Evolutionary conservation across 2,888 invertebrate species (phyloP), one percentile per base, ranked within the genome.

Genomic region (Heteropelma amictum): DNA sequence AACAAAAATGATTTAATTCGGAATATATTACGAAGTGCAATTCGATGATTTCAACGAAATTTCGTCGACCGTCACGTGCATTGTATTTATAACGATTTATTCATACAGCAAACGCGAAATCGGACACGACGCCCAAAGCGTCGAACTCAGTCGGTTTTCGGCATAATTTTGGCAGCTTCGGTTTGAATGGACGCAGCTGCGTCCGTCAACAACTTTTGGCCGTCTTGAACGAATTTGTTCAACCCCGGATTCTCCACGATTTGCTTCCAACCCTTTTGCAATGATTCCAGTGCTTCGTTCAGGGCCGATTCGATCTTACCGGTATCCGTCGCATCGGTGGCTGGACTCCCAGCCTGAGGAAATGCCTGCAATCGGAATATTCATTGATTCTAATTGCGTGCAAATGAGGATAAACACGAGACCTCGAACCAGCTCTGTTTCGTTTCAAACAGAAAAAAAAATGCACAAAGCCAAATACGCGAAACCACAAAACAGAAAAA

Each of bases 161-260:
- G 84, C 1, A 84, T 49, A 1, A 83, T 75, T 47, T 86, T 82
- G 8, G 80, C 73, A 0, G 79, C 77, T 58, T 81, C 77, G 17
- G 80, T 75, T 14, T 72, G 76, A 10, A 85, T 65, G 12, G 76
- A 75, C 5, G 81, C 78, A 2, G 80, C 80, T 28, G 82, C 76
- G 5, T 80, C 78, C 3, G 83, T 61, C 12, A 85, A 28, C 0
- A 79, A 63, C 0, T 77, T 65, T 45, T 80, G 78, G 5, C 81
- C 77, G 26, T 81, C 78, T 10, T 81, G 75, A 0, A 82, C 10
- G 12, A 83, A 51, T 0, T 80, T 69, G 19, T 79, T 80, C 5
- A 85, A 1, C 3, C 77, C 76, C 0, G 81, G 82, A 53, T 85
- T 80, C 14, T 81, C 53, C 10, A 74, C 12, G 3, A 84, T 56